These are phyloP conservation scores for Tenthredo livida DNA, from an alignment of 2,888 invertebrate species.

Conservation along the genomic window DNA sequence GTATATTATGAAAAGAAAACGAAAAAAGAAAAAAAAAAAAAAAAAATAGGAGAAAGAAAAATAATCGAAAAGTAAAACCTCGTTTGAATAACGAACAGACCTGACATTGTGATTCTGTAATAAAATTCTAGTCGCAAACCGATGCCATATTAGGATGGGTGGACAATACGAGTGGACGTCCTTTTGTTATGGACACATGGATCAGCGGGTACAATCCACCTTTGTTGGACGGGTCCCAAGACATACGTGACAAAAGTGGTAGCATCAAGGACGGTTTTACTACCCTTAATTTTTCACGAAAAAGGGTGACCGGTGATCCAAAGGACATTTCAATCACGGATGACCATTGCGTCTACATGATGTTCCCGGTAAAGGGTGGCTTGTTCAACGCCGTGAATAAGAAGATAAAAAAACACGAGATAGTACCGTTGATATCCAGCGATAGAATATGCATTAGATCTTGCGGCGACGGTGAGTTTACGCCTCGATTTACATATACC, in stretches of 20 bases:
- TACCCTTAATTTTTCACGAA: slow-evolving; percentile 88
- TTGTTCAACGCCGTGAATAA: slow-evolving; percentile 91
- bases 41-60: background rate
- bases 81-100: background rate
- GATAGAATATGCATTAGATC: slow-evolving; percentile 91
- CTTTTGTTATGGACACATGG: slow-evolving; percentile 95
- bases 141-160: slow-evolving; percentile 95
- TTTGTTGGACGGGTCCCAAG: slow-evolving; percentile 86
- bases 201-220: slow-evolving; percentile 89
- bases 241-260: slow-evolving; percentile 86
- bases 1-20: background rate
- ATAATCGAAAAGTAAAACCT: background rate
- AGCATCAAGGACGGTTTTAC: slow-evolving; percentile 87
- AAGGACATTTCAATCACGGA: slow-evolving; percentile 92
- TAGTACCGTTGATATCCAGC: slow-evolving; percentile 86
- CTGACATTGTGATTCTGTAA: background rate
- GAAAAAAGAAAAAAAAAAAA: no score
- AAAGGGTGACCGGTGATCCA: slow-evolving; percentile 86
- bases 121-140: slow-evolving; percentile 85
- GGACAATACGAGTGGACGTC: slow-evolving; percentile 86
- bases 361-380: slow-evolving; percentile 93
- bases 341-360: slow-evolving; percentile 90
- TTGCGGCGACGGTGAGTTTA: slow-evolving; percentile 85
- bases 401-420: slow-evolving; percentile 90
- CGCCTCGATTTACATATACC: background rate